A percentile compares a stretch with the other conserved stretches of the same genome.
Evolutionary conservation across 2,113 vertebrate species (phyloP).

Genomic region (Nerophis lumbriciformis): DNA sequence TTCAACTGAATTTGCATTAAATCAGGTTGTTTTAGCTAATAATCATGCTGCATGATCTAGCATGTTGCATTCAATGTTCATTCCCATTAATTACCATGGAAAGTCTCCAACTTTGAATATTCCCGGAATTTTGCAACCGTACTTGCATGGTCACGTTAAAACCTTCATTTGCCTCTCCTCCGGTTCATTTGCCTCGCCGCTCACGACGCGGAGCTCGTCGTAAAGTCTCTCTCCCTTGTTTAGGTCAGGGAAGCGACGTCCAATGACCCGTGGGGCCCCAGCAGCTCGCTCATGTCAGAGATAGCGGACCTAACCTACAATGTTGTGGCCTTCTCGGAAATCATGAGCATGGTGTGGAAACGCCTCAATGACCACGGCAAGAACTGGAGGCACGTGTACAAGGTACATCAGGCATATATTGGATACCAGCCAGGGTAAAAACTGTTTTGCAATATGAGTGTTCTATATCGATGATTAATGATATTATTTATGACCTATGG

Average conservation of each 20-base stretch:
- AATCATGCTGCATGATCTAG: too few species aligned
- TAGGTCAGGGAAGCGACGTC: slow-evolving; percentile 84
- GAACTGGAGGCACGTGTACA: slow-evolving; percentile 91
- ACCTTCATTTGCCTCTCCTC: slow-evolving; percentile 4
- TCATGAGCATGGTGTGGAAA: slow-evolving; percentile 94
- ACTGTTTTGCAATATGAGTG: too few species aligned
- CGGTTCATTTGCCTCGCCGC: slow-evolving; percentile 7
- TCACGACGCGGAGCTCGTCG: too few species aligned
- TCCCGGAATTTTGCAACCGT: too few species aligned
- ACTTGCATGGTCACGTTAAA: neutral
- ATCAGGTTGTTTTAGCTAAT: too few species aligned
- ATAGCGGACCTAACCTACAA: slow-evolving; percentile 90
- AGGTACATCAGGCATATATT: slow-evolving; percentile 58
- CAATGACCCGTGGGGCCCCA: slow-evolving; percentile 89
- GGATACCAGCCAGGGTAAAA: too few species aligned
- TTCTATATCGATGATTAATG: too few species aligned
- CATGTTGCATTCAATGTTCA: too few species aligned
- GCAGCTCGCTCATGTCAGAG: slow-evolving; percentile 89
- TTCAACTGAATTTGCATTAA: too few species aligned
- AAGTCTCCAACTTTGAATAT: too few species aligned
- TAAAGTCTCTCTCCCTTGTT: neutral
- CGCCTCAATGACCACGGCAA: slow-evolving; percentile 89
- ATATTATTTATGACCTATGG: too few species aligned
- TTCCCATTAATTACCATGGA: too few species aligned
- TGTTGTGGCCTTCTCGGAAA: slow-evolving; percentile 88